These are phyloP conservation scores for Campylorhamphus procurvoides DNA, from an alignment of 2,113 vertebrate genomes.

Conservation along the genomic window DNA sequence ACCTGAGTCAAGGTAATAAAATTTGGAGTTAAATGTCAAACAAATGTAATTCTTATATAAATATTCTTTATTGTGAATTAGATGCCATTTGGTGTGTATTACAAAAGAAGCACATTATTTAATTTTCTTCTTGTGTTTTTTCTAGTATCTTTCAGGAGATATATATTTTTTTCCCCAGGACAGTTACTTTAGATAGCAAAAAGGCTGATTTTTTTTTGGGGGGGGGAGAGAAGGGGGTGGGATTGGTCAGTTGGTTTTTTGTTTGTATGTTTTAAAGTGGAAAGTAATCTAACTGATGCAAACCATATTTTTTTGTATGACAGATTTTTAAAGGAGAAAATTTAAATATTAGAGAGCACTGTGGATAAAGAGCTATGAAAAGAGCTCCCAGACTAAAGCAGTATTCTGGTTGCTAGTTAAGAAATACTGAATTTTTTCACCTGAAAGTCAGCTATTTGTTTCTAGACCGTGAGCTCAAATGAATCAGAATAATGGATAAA, in stretches of 20 bases:
- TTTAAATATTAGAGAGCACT: background rate
- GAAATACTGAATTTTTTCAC: background rate
- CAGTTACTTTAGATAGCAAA: background rate
- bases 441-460: background rate
- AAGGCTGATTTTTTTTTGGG: background rate
- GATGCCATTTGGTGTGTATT: background rate
- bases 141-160: background rate
- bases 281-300: background rate
- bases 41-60: background rate
- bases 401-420: background rate
- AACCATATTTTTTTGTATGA: background rate
- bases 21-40: background rate
- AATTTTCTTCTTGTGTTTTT: background rate
- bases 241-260: too few species aligned
- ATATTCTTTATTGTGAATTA: background rate
- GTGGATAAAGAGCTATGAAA: background rate
- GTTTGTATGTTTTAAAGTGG: background rate
- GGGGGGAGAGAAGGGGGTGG: too few species aligned
- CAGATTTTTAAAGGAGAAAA: background rate
- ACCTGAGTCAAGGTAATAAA: background rate
- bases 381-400: background rate
- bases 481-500: background rate
- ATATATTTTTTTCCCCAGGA: background rate
- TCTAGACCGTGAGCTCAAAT: background rate
- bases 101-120: background rate